Evolutionary conservation across 1,140 invertebrate species (phyloP).

Genomic region (Hetaerina americana): DNA sequence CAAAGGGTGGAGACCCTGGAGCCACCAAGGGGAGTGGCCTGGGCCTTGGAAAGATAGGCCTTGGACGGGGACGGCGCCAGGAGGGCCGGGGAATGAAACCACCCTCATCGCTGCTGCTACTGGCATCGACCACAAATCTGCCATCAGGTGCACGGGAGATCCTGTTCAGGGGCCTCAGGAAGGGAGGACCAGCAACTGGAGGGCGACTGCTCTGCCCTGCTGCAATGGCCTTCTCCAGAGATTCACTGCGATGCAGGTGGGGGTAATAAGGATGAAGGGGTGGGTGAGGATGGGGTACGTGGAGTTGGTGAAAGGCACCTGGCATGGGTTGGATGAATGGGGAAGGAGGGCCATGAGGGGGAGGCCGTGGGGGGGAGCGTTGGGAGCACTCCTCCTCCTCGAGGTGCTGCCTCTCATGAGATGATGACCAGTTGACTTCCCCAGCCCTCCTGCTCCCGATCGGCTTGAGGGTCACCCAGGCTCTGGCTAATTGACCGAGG

Average conservation of each 20-base stretch:
- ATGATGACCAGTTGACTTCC: constrained; percentile 1
- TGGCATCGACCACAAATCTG: constrained; percentile 52
- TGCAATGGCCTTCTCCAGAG: neutral
- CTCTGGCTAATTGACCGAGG: constrained; percentile 13
- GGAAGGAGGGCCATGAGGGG: neutral
- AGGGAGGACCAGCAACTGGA: neutral
- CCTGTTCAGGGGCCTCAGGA: constrained; percentile 34
- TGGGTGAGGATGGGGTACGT: neutral
- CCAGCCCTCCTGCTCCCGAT: constrained; percentile 10
- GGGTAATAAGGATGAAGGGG: constrained; percentile 7
- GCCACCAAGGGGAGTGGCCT: constrained; percentile 46
- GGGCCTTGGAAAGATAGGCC: constrained; percentile 21
- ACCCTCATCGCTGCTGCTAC: constrained; percentile 66
- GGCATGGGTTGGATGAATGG: neutral
- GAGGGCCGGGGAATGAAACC: constrained; percentile 46
- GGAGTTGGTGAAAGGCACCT: too few relatives aligned
- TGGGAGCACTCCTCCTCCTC: constrained; percentile 18
- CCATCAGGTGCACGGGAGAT: constrained; percentile 60
- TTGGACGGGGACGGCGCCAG: constrained; percentile 26
- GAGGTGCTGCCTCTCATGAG: constrained; percentile 9
- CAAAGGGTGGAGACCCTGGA: constrained; percentile 24
- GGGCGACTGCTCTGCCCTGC: neutral
- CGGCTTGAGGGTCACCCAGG: constrained; percentile 7
- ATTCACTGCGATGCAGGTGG: neutral
- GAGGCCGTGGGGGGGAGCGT: constrained; percentile 15